Conservation (phyloP, 2,797 vertebrate genomes). For the Crenuchus spilurus region DNA sequence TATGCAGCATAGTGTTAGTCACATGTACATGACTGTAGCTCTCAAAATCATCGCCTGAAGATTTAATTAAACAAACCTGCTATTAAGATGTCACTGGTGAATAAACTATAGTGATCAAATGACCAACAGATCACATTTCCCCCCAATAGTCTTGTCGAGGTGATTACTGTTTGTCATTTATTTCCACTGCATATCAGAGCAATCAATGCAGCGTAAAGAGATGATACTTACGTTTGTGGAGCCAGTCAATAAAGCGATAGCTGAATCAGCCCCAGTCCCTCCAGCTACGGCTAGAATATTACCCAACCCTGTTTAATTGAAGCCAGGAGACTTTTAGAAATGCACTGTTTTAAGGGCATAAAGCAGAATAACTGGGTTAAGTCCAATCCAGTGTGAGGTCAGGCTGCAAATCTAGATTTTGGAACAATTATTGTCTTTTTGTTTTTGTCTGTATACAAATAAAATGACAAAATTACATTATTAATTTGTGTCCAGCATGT, state of each 20-base stretch:
- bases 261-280: conserved; percentile 17
- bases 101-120: conserved; percentile 6
- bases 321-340: not conserved
- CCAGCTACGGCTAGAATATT: conserved; percentile 1
- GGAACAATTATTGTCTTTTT: too few species aligned
- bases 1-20: not conserved
- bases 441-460: too few species aligned
- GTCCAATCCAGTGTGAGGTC: too few species aligned
- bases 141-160: not conserved
- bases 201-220: conserved; percentile 19
- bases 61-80: conserved; percentile 5
- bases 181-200: not conserved
- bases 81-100: conserved; percentile 7
- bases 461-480: too few species aligned
- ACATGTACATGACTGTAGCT: not conserved
- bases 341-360: not conserved
- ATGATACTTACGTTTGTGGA: conserved; percentile 6
- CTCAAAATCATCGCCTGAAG: not conserved
- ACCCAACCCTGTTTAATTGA: conserved; percentile 23
- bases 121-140: conserved; percentile 19
- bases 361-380: too few species aligned
- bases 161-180: conserved; percentile 21
- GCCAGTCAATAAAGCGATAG: conserved; percentile 24
- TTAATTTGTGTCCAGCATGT: too few species aligned
- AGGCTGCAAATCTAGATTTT: too few species aligned